These are phyloP conservation scores for Dione juno DNA, from an alignment of 2,888 invertebrate genomes.

Conservation along the genomic window DNA sequence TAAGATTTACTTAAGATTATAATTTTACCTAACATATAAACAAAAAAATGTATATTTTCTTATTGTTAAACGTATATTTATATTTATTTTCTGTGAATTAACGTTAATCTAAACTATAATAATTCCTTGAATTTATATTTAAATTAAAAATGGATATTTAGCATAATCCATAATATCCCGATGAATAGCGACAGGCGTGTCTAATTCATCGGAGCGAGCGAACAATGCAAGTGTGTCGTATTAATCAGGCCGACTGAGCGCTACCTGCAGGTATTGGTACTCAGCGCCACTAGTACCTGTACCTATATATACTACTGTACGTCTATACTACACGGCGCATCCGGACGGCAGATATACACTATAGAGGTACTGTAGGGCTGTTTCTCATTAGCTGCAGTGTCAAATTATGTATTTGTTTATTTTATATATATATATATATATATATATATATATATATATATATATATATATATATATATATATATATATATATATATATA, in stretches of 20 bases:
- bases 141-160: background rate
- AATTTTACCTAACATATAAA: too few relatives aligned
- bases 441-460: too few relatives aligned
- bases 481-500: too few relatives aligned
- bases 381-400: slow-evolving; percentile 15
- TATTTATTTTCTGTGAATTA: too few relatives aligned
- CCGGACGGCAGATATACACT: background rate
- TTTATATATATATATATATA: too few relatives aligned
- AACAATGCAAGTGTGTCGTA: slow-evolving; percentile 26
- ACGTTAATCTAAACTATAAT: background rate
- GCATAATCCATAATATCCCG: background rate
- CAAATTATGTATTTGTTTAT: background rate
- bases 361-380: background rate
- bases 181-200: background rate
- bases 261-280: background rate
- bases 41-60: too few relatives aligned
- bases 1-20: too few relatives aligned
- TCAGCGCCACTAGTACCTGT: too few relatives aligned
- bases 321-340: background rate
- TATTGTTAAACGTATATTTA: too few relatives aligned
- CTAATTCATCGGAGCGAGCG: slow-evolving; percentile 24
- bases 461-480: too few relatives aligned
- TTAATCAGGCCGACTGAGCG: slow-evolving; percentile 28
- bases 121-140: background rate
- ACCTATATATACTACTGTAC: too few relatives aligned